Evolutionary conservation across 2,113 vertebrate genomes (phyloP).

Genomic region (Paramormyrops kingsleyae): DNA sequence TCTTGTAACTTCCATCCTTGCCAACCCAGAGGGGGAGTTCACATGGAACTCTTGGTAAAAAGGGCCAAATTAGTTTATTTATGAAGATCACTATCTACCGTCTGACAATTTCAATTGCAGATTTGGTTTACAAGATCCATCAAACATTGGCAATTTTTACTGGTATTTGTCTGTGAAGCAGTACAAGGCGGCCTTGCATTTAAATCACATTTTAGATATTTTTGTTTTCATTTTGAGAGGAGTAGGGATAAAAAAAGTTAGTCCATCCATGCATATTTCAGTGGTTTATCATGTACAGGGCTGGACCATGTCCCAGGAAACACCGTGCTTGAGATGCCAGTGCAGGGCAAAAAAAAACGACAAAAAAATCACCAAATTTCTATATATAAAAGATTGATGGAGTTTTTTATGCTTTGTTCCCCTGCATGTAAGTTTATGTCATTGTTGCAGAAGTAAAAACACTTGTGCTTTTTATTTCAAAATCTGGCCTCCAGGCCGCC

Average conservation of each 20-base stretch:
- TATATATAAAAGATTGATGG: background rate
- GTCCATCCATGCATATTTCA: background rate
- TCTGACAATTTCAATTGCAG: no score
- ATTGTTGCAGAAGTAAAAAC: background rate
- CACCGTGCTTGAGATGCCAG: background rate
- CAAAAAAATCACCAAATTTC: background rate
- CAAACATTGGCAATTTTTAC: background rate
- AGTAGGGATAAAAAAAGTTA: background rate
- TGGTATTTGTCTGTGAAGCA: background rate
- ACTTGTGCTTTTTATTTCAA: background rate
- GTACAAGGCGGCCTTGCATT: background rate
- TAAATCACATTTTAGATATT: background rate
- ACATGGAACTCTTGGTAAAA: background rate
- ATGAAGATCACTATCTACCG: background rate
- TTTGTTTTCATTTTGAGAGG: background rate
- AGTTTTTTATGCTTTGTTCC: background rate
- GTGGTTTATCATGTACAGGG: background rate
- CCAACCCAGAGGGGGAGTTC: background rate
- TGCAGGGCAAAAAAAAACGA: background rate
- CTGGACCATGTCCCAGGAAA: background rate
- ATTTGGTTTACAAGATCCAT: background rate
- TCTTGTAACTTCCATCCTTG: constrained; percentile 7
- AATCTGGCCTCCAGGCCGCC: background rate
- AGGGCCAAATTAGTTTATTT: background rate
- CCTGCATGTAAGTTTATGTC: background rate